Evolutionary conservation across 2,888 invertebrate genomes (phyloP).

Genomic region (Acanthococcus lagerstroemiae): DNA sequence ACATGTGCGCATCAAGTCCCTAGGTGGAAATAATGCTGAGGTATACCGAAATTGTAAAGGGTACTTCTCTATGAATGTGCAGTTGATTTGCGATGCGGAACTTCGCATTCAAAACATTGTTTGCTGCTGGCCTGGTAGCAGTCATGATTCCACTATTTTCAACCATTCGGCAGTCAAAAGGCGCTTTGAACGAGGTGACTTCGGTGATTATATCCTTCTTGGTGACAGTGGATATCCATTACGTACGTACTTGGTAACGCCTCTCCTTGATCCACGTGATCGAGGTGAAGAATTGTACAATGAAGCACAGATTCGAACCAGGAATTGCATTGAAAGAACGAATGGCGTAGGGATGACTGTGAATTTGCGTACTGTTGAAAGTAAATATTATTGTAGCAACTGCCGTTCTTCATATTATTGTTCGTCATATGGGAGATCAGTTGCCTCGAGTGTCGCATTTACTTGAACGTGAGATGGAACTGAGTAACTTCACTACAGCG

Average conservation of each 20-base stretch:
- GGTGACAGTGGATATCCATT: conserved; percentile 37
- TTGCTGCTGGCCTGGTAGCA: conserved; percentile 38
- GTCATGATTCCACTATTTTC: conserved; percentile 38
- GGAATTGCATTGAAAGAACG: conserved; percentile 36
- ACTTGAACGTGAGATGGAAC: no score
- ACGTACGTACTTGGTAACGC: conserved; percentile 36
- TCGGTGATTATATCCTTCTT: conserved; percentile 34
- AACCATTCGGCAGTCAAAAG: conserved; percentile 33
- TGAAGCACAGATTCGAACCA: conserved; percentile 36
- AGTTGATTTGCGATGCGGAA: conserved; percentile 34
- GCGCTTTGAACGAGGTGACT: conserved; percentile 34
- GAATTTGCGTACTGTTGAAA: conserved; percentile 33
- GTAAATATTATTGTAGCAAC: background rate
- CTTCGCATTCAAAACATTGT: conserved; percentile 36
- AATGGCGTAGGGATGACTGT: conserved; percentile 37
- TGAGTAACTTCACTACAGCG: no score
- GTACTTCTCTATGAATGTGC: conserved; percentile 38
- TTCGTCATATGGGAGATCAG: background rate
- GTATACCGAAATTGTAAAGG: conserved; percentile 37
- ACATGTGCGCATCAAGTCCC: conserved; percentile 38
- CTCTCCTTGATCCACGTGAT: conserved; percentile 34
- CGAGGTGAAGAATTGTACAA: conserved; percentile 34
- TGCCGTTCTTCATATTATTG: background rate
- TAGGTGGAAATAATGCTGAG: conserved; percentile 38
- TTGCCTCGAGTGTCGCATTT: background rate